phyloP scores from a whole-genome alignment of 1,140 invertebrate species.

The Dendroctonus valens region DNA sequence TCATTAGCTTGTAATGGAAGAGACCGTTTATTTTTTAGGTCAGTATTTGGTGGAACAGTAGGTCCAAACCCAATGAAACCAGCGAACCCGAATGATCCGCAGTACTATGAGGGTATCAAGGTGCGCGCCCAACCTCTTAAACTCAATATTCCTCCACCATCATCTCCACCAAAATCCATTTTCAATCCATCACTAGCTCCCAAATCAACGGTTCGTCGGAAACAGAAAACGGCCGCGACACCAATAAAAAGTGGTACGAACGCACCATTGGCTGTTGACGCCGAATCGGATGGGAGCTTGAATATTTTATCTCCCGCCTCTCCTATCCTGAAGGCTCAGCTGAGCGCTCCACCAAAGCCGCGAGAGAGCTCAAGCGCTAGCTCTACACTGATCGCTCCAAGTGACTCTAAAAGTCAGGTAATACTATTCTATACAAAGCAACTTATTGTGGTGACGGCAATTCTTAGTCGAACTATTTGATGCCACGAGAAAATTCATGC shows the following conservation, averaged over 20 bases:
- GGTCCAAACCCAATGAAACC: conserved; percentile 71
- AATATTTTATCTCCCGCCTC: conserved; percentile 58
- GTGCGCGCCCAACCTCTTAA: conserved; percentile 60
- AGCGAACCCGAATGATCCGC: conserved; percentile 56
- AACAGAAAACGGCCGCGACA: conserved; percentile 4
- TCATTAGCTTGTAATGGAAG: not conserved
- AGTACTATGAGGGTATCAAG: conserved; percentile 74
- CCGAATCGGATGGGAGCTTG: conserved; percentile 36
- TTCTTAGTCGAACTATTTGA: not conserved
- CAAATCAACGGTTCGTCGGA: conserved; percentile 24
- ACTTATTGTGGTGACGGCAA: conserved; percentile 16
- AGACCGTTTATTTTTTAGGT: conserved; percentile 52
- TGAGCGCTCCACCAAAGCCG: conserved; percentile 67
- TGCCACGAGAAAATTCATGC: too few species aligned
- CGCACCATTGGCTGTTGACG: conserved; percentile 34
- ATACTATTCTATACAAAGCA: conserved; percentile 43
- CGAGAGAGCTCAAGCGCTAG: conserved; percentile 37
- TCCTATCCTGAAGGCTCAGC: conserved; percentile 75
- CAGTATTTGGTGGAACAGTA: conserved; percentile 74
- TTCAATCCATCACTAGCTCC: conserved; percentile 21
- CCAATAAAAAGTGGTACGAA: conserved; percentile 1
- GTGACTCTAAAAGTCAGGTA: conserved; percentile 63
- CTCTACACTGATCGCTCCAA: conserved; percentile 47
- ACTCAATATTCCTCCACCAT: conserved; percentile 48
- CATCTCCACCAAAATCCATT: conserved; percentile 31